Base-by-base conservation (phyloP, 2,888 invertebrate species). In the Eilema caniola region DNA sequence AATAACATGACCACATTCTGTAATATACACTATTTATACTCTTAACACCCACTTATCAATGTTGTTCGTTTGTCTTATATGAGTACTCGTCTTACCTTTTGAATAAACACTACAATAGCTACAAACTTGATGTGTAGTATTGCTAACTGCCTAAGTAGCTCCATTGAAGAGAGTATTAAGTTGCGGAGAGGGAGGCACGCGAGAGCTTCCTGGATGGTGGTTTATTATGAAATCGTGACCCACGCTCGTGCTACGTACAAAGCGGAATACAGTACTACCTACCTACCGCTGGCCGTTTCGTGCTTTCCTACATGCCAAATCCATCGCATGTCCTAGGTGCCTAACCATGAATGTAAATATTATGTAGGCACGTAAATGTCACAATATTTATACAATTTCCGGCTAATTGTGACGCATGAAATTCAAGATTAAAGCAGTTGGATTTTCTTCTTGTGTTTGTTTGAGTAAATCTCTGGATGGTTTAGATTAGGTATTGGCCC, bases 221-320 rank as follows among this genome's bases (percentile, higher is more conserved):
- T 86, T 86, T 87, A 88, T 89, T 83, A 82, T 80, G 66, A 79
- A 85, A 77, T 88, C 90, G 89, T 89, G 89, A 86, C 83, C 76
- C 82, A 83, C 81, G 83, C 84, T 83, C 79, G 77, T 73, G 84
- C 74, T 76, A 47, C 41, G 47, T 66, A 60, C 61, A 61, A 31
- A 63, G 41, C 24, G 62, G 14, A 37, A 63, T 80, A 78, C 81
- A 73, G 74, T 80, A 28, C 28, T 80, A 28, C 28, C 28, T 28
- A 28, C 5, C 28, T 28, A 74, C 73, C 75, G 79, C 76, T 78
- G 69, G 75, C 76, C 67, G 69, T 77, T 75, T 79, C 78, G 73
- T 74, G 72, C 79, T 78, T 70, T 77, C 78, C 57, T 72, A 63
- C 66, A 61, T 59, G 70, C 70, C 76, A 69, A 72, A 68, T 78